phyloP scores from a whole-genome alignment of 2,888 invertebrate species.

The Ptychoptera contaminata region DNA sequence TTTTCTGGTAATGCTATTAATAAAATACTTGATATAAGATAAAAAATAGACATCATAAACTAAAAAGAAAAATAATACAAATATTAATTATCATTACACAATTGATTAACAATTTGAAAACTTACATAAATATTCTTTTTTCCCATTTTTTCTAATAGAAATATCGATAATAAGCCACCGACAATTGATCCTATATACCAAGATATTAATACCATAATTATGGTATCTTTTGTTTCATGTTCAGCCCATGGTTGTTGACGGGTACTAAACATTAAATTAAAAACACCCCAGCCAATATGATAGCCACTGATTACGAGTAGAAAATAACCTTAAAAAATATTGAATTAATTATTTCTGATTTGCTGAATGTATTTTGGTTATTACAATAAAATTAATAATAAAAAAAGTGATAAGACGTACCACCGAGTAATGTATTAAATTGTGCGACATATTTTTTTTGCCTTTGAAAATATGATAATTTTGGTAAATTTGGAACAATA shows the following conservation, averaged over 20 bases:
- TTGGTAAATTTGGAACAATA: too few species aligned
- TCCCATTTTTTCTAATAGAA: neutral
- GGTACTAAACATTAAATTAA: slow-evolving; percentile 2
- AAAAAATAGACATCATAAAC: neutral
- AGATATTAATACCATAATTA: slow-evolving; percentile 1
- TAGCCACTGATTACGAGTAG: neutral
- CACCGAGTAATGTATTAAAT: too few species aligned
- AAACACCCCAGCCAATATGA: slow-evolving; percentile 5
- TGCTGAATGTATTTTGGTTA: too few species aligned
- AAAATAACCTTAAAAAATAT: too few species aligned
- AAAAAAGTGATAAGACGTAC: too few species aligned
- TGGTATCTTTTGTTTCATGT: neutral
- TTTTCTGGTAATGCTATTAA: neutral
- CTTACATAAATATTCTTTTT: slow-evolving; percentile 6
- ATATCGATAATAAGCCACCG: slow-evolving; percentile 1
- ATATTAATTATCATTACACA: too few species aligned
- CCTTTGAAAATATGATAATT: too few species aligned
- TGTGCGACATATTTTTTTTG: too few species aligned
- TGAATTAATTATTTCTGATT: too few species aligned
- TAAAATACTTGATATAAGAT: neutral
- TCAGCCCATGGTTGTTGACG: slow-evolving; percentile 1
- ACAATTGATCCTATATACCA: slow-evolving; percentile 1
- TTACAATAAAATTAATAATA: too few species aligned
- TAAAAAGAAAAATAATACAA: neutral
- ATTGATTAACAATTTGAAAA: too few species aligned